Evolutionary conservation across 2,888 invertebrate genomes (phyloP).

Genomic region (Hoplodrina blanda): DNA sequence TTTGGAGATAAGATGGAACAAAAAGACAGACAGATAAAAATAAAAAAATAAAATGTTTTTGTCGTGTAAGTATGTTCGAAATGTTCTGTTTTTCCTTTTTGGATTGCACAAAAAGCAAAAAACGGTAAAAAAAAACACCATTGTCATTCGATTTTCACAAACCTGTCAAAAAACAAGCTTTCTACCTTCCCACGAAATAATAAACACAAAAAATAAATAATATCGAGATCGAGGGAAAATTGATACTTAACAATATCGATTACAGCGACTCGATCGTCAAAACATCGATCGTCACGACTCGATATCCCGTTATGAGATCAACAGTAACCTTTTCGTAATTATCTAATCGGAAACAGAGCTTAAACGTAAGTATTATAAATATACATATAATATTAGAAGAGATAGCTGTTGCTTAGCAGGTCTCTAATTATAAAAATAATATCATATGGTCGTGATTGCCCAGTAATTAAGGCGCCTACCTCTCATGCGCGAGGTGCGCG

Average conservation of each 20-base stretch:
- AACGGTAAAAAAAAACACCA: neutral
- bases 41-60: too few relatives aligned
- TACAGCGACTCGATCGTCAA: constrained; percentile 34
- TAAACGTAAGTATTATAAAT: constrained; percentile 14
- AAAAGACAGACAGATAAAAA: too few relatives aligned
- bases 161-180: neutral
- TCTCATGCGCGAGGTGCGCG: too few relatives aligned
- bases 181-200: constrained; percentile 31
- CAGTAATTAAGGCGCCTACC: too few relatives aligned
- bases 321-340: constrained; percentile 46
- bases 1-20: too few relatives aligned
- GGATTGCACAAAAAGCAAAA: neutral
- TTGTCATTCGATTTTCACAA: neutral
- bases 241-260: constrained; percentile 62
- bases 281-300: constrained; percentile 55
- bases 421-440: constrained; percentile 18
- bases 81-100: too few relatives aligned
- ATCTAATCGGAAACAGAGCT: constrained; percentile 31
- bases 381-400: constrained; percentile 14
- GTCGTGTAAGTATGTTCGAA: too few relatives aligned
- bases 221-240: constrained; percentile 36
- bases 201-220: constrained; percentile 26
- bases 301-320: constrained; percentile 48
- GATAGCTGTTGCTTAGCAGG: neutral
- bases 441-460: too few relatives aligned